phyloP scores from a whole-genome alignment of 2,888 invertebrate species.

The Thera obeliscata region DNA sequence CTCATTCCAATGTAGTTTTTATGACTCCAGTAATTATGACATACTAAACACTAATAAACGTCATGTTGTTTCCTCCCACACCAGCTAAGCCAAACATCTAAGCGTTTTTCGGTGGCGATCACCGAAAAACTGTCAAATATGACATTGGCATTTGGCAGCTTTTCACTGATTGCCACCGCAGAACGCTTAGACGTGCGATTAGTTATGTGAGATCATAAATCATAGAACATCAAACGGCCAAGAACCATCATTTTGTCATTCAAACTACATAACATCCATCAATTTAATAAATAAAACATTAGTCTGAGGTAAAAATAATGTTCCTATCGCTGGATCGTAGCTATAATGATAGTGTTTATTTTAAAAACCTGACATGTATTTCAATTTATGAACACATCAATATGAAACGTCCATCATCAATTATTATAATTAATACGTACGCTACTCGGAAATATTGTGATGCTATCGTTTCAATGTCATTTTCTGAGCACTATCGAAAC shows the following conservation, averaged over 20 bases:
- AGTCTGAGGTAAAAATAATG: neutral
- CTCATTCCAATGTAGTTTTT: neutral
- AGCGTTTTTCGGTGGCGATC: too few species aligned
- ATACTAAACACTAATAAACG: slow-evolving; percentile 35
- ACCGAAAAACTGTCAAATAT: too few species aligned
- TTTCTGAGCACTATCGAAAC: neutral
- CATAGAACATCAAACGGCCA: slow-evolving; percentile 45
- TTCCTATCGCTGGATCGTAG: neutral
- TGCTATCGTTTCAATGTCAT: neutral
- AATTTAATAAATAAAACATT: slow-evolving; percentile 4
- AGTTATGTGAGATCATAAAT: slow-evolving; percentile 10
- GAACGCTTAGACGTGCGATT: slow-evolving; percentile 23
- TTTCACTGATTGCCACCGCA: too few species aligned
- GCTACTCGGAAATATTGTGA: neutral
- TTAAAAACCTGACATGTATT: slow-evolving; percentile 7
- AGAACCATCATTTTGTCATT: slow-evolving; percentile 47
- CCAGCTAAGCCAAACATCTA: slow-evolving; percentile 1
- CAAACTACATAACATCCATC: slow-evolving; percentile 32
- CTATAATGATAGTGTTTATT: slow-evolving; percentile 2
- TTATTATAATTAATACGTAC: neutral
- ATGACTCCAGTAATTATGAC: slow-evolving; percentile 19
- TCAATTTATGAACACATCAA: neutral
- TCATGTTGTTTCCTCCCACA: slow-evolving; percentile 33
- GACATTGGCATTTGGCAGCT: too few species aligned
- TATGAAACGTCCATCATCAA: neutral